Conservation (phyloP, 2,797 vertebrate species). For the Oreochromis grahami region DNA sequence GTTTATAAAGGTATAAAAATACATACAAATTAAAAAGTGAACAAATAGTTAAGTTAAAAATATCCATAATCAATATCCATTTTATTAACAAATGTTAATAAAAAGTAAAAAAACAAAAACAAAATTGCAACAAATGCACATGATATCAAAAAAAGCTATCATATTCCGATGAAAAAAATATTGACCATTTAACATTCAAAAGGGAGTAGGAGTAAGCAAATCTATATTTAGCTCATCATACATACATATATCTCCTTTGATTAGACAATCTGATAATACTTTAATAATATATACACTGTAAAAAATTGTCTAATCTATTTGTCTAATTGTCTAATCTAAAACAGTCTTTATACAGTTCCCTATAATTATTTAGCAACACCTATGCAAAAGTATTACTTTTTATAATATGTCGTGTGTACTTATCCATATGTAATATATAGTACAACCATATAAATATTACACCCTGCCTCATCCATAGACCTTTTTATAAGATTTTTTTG, state of each 20-base stretch:
- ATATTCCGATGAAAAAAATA: neutral
- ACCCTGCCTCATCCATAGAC: neutral
- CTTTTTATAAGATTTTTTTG: accelerated
- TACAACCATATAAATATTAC: neutral
- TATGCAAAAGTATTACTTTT: neutral
- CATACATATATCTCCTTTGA: neutral
- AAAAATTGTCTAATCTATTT: neutral
- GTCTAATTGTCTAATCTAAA: neutral
- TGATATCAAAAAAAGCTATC: neutral
- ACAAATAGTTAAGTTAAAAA: neutral
- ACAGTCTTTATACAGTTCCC: neutral
- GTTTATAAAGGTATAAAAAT: neutral
- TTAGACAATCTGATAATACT: neutral
- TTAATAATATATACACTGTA: neutral
- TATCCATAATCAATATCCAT: neutral
- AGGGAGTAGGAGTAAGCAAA: neutral
- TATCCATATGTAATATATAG: neutral
- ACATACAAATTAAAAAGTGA: neutral
- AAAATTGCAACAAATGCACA: neutral
- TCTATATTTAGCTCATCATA: neutral
- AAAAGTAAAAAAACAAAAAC: neutral
- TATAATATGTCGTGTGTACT: neutral
- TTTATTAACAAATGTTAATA: neutral
- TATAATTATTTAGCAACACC: neutral
- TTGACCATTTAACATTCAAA: neutral